Evolutionary conservation across 2,888 invertebrate species (phyloP).

Genomic region (Luperina testacea): DNA sequence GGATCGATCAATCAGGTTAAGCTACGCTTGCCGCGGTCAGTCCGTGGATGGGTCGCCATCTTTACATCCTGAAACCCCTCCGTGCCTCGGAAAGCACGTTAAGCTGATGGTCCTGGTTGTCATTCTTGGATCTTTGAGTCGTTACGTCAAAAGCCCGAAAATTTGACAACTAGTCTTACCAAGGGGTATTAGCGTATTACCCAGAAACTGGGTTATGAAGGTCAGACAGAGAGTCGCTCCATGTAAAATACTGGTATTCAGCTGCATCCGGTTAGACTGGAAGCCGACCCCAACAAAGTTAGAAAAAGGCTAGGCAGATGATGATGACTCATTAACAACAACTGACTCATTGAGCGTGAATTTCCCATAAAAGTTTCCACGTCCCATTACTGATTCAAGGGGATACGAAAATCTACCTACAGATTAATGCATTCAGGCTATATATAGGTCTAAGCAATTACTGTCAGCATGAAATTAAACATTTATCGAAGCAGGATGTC

Average conservation of each 20-base stretch:
- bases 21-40: too few relatives aligned
- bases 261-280: too few relatives aligned
- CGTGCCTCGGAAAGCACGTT: too few relatives aligned
- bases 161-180: background rate
- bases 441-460: background rate
- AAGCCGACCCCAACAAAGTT: background rate
- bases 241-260: too few relatives aligned
- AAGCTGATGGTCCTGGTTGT: too few relatives aligned
- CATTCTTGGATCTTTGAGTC: too few relatives aligned
- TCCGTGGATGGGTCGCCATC: background rate
- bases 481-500: background rate
- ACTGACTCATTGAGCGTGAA: conserved; percentile 23
- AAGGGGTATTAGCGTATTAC: background rate
- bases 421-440: background rate
- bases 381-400: background rate
- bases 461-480: background rate
- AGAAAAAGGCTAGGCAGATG: background rate
- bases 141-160: background rate
- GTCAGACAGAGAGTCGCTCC: too few relatives aligned
- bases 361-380: background rate
- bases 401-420: background rate
- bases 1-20: too few relatives aligned
- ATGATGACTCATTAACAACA: background rate
- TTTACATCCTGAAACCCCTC: background rate
- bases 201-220: too few relatives aligned